Conservation (phyloP, 2,113 vertebrate genomes). For the Brienomyrus longianalis region DNA sequence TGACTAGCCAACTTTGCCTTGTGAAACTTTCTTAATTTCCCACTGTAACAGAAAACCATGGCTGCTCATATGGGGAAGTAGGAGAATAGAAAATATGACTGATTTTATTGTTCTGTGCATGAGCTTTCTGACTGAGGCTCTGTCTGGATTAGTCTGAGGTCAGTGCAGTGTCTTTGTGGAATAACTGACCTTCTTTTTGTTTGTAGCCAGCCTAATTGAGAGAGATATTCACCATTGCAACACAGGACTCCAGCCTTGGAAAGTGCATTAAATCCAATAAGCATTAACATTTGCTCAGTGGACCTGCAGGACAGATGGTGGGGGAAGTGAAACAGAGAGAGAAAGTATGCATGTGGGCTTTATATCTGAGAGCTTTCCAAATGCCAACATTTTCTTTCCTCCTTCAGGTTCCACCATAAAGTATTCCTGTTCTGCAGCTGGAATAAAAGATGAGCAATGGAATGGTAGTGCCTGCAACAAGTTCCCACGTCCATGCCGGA, state of each 20-base stretch:
- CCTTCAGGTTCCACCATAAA: conserved; percentile 20
- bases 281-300: not conserved
- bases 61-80: not conserved
- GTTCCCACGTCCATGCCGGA: conserved; percentile 31
- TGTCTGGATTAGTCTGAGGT: not conserved
- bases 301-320: not conserved
- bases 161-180: not conserved
- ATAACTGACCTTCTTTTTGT: not conserved
- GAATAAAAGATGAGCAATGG: conserved; percentile 60
- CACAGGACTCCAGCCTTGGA: not conserved
- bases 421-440: conserved; percentile 40
- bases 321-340: not conserved
- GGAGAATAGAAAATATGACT: not conserved
- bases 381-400: not conserved
- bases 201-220: not conserved
- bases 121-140: not conserved
- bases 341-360: not conserved
- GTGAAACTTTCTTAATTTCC: not conserved
- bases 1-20: not conserved
- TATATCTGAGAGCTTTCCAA: not conserved
- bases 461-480: conserved; percentile 49
- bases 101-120: not conserved
- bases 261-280: not conserved
- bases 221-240: not conserved
- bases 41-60: not conserved